Evolutionary conservation across 1,140 invertebrate genomes (phyloP).

Genomic region (Mamestra configurata): DNA sequence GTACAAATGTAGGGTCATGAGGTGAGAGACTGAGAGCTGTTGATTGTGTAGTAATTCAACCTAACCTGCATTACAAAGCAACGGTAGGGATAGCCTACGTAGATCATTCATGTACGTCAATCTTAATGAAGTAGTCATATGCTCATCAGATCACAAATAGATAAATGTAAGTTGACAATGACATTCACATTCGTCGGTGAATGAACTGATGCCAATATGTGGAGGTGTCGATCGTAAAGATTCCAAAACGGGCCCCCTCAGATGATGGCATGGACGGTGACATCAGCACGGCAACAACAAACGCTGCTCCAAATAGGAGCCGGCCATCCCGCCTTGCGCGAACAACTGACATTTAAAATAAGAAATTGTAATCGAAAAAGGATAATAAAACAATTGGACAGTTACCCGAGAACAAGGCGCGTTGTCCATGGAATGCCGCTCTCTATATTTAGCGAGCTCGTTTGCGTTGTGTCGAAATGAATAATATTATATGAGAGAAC

Average conservation of each 20-base stretch:
- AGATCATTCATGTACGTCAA: conserved; percentile 12
- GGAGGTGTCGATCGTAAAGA: conserved; percentile 84
- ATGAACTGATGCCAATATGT: conserved; percentile 82
- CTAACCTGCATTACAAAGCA: neutral
- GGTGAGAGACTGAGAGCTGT: no score
- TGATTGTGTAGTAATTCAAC: neutral
- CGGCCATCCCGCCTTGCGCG: conserved; percentile 52
- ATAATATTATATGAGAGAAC: conserved; percentile 81
- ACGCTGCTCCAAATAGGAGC: conserved; percentile 73
- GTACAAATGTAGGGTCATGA: no score
- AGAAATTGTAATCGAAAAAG: conserved; percentile 72
- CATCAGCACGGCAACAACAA: conserved; percentile 72
- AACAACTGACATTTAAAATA: conserved; percentile 75
- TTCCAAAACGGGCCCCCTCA: conserved; percentile 77
- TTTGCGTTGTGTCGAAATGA: conserved; percentile 78
- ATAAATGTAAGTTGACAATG: conserved; percentile 70
- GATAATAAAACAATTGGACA: conserved; percentile 74
- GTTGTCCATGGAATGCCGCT: conserved; percentile 71
- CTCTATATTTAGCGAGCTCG: conserved; percentile 80
- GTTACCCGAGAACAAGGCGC: conserved; percentile 69
- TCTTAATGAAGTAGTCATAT: conserved; percentile 43
- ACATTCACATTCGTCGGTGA: conserved; percentile 77
- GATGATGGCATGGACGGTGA: conserved; percentile 76
- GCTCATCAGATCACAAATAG: conserved; percentile 67
- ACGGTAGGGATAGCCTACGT: conserved; percentile 1